phyloP scores from a whole-genome alignment of 2,888 invertebrate genomes.

The Conomelus anceps region DNA sequence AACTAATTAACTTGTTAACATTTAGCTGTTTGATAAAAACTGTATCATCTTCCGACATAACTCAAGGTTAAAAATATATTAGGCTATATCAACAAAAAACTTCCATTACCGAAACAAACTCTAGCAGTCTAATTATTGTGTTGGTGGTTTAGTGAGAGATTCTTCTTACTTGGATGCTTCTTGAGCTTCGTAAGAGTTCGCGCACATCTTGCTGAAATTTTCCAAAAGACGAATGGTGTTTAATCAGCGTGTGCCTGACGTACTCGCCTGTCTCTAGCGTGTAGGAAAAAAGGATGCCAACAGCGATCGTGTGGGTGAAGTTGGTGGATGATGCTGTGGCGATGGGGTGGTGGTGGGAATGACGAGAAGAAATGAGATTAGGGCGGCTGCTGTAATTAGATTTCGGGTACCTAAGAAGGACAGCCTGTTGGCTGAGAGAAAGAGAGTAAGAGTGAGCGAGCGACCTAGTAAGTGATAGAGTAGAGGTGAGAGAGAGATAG shows the following conservation, averaged over 20 bases:
- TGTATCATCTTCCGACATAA: too few species aligned
- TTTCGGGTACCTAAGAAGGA: not conserved
- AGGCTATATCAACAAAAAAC: too few species aligned
- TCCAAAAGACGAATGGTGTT: not conserved
- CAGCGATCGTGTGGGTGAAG: not conserved
- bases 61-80: too few species aligned
- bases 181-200: not conserved
- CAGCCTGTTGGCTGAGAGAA: too few species aligned
- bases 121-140: not conserved
- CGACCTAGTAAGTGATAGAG: too few species aligned
- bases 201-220: not conserved
- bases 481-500: not conserved
- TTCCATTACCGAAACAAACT: not conserved
- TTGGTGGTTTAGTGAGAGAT: not conserved
- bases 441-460: not conserved
- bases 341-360: not conserved
- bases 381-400: not conserved
- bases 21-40: too few species aligned
- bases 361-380: not conserved
- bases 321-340: not conserved
- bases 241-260: not conserved
- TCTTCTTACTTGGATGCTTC: not conserved
- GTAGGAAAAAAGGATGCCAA: not conserved
- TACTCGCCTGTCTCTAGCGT: not conserved
- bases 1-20: too few species aligned